Conservation (phyloP, 35 echinoderm and acorn worm species). For the Apostichopus californicus region DNA sequence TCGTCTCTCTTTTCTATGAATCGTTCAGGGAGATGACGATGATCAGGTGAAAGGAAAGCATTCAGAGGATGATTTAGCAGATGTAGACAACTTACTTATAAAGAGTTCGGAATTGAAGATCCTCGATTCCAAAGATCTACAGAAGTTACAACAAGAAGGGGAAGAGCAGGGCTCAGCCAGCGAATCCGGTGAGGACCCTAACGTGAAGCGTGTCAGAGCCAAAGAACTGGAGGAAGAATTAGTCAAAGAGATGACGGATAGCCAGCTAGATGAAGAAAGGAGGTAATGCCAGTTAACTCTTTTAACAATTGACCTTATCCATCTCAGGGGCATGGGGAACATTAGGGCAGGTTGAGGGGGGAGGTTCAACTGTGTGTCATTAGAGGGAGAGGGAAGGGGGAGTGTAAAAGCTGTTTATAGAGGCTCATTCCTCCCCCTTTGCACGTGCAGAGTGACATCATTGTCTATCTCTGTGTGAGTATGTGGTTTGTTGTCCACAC, state of each 20-base stretch:
- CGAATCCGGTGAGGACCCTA: not conserved
- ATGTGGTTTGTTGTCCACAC: too few relatives aligned
- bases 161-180: not conserved
- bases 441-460: too few relatives aligned
- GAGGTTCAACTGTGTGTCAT: too few relatives aligned
- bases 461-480: too few relatives aligned
- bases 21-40: not conserved
- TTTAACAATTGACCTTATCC: too few relatives aligned
- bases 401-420: too few relatives aligned
- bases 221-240: slow-evolving; percentile 48
- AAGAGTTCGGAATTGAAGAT: slow-evolving; percentile 26
- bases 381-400: too few relatives aligned
- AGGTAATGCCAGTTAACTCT: not conserved
- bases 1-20: not conserved
- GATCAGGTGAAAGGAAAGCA: not conserved
- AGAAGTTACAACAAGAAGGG: slow-evolving; percentile 10
- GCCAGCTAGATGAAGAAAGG: slow-evolving; percentile 50
- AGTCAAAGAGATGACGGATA: slow-evolving; percentile 10
- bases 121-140: slow-evolving; percentile 16
- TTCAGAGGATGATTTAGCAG: slow-evolving; percentile 13
- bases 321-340: too few relatives aligned
- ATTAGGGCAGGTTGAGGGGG: too few relatives aligned
- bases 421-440: too few relatives aligned
- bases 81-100: slow-evolving; percentile 48
- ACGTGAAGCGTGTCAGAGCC: not conserved